A percentile compares a stretch with the other conserved stretches of the same genome.
These are phyloP conservation scores for Chlorops oryzae DNA, from an alignment of 1,140 invertebrate genomes.

Conservation along the genomic window DNA sequence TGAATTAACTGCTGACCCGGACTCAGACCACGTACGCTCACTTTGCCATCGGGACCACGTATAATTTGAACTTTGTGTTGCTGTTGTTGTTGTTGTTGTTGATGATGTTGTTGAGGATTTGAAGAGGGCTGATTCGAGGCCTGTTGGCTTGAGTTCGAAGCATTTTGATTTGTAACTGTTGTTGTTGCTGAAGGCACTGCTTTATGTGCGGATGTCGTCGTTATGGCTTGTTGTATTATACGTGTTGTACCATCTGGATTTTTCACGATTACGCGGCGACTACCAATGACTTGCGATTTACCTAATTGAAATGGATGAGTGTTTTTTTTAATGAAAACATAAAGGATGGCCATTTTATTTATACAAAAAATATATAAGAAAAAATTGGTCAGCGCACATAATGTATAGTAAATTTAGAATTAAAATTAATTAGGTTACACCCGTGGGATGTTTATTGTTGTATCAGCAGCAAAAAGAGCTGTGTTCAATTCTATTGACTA, in stretches of 20 bases:
- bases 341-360: conserved; percentile 17
- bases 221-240: conserved; percentile 58
- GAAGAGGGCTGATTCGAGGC: not conserved
- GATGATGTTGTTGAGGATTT: conserved; percentile 15
- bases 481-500: too few species aligned
- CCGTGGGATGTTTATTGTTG: too few species aligned
- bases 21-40: conserved; percentile 84
- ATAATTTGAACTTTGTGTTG: conserved; percentile 86
- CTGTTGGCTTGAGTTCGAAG: too few species aligned
- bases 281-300: conserved; percentile 40
- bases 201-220: conserved; percentile 22
- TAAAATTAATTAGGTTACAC: too few species aligned
- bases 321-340: not conserved
- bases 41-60: conserved; percentile 80
- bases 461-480: too few species aligned
- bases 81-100: conserved; percentile 50
- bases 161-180: conserved; percentile 2
- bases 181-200: conserved; percentile 28
- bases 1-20: conserved; percentile 91
- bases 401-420: too few species aligned
- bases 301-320: conserved; percentile 11
- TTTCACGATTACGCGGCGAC: conserved; percentile 67
- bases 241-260: conserved; percentile 70
- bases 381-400: too few species aligned
- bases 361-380: too few species aligned